Evolutionary conservation across 1,140 invertebrate genomes (phyloP), one percentile per base, ranked within the genome.

Genomic region (Trachymyrmex cornetzi): DNA sequence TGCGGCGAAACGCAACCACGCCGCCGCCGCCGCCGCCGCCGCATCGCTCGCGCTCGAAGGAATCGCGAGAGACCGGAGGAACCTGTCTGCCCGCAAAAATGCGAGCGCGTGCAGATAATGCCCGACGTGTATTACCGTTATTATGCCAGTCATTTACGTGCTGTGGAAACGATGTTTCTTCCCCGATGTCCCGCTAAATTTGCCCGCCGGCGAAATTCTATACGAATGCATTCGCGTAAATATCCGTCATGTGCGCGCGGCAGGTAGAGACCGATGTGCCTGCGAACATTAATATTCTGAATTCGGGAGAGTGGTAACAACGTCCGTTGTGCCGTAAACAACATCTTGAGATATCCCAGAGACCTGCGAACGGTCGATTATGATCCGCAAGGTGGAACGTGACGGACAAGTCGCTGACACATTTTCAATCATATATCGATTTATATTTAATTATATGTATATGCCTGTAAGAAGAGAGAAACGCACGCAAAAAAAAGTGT

Each of bases 21-120:
- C 59, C n/a, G 75, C 22, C 48, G 34, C 64, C 77, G 64, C 63
- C 30, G 86, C 44, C 59, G 80, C 50, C 59, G 24, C 24, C 53
- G 63, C 30, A 3, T 6, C 30, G 30, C 30, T 30, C 30, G 30
- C 16, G 34, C 34, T 44, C 38, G 38, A 24, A 71, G 79, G 77
- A 91, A 82, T 77, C 88, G 71, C 72, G 75, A 64, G 59, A 86
- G 53, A 77, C 61, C 77, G 82, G 72, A 69, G 80, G 74, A 89
- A 89, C 85, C 88, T 89, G 89, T 92, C 87, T 90, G 75, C 82
- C 87, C 72, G 77, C 84, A 92, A 92, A 92, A 93, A 93, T 93
- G 87, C 88, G 87, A 88, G 75, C 92, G 93, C 94, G 94, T 94
- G 94, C 94, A 93, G 93, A 93, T 94, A 94, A 94, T 94, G 86